Evolutionary conservation across 2,113 vertebrate species (phyloP).

Genomic region (Colaptes auratus): DNA sequence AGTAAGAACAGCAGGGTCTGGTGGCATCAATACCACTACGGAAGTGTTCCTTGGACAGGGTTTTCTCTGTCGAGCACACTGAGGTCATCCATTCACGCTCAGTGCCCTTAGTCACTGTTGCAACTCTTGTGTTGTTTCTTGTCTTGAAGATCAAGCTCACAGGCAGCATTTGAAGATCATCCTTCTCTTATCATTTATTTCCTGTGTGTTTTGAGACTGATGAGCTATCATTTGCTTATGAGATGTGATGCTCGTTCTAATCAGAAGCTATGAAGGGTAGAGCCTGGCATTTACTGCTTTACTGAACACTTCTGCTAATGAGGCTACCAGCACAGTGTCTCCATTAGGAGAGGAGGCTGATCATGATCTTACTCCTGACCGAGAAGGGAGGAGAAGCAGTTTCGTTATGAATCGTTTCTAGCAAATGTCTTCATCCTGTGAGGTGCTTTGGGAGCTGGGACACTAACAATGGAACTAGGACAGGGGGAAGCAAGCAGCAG

Average conservation of each 20-base stretch:
- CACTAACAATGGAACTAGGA: not conserved
- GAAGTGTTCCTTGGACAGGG: not conserved
- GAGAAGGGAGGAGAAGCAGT: not conserved
- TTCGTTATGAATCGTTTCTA: not conserved
- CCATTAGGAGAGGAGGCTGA: not conserved
- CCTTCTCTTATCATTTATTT: constrained; percentile 19
- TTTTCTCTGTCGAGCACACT: not conserved
- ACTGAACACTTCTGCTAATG: constrained; percentile 26
- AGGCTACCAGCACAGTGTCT: not conserved
- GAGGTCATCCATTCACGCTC: not conserved
- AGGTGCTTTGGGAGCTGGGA: not conserved
- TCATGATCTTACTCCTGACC: not conserved
- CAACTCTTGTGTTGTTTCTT: not conserved
- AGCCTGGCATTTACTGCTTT: constrained; percentile 12
- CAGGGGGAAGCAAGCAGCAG: not conserved
- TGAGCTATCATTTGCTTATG: constrained; percentile 21
- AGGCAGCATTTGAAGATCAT: not conserved
- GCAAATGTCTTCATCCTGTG: not conserved
- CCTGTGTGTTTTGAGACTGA: not conserved
- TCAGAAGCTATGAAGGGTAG: not conserved
- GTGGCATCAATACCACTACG: not conserved
- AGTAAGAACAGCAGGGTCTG: not conserved
- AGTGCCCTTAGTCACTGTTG: not conserved
- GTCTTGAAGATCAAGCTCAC: not conserved
- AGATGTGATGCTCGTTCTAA: not conserved